Conservation (phyloP, 2,888 invertebrate genomes). For the Anoplius nigerrimus region DNA sequence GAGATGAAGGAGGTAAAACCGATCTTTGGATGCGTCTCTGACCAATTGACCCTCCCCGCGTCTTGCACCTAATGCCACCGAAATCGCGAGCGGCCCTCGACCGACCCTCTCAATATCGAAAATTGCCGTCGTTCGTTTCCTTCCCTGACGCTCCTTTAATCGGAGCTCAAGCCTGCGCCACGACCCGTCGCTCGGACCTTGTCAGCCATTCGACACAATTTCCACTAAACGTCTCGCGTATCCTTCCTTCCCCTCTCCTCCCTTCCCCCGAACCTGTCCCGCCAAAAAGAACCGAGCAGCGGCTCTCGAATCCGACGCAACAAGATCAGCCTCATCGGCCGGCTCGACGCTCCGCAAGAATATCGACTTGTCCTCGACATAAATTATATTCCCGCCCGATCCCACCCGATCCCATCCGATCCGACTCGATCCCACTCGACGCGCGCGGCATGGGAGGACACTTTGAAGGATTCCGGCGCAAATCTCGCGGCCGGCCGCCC, state of each 20-base stretch:
- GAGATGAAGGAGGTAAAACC: slow-evolving; percentile 31
- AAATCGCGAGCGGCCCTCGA: slow-evolving; percentile 25
- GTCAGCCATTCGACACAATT: background rate
- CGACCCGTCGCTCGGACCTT: background rate
- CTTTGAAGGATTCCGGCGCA: too few relatives aligned
- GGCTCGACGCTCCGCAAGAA: too few relatives aligned
- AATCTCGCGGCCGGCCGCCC: too few relatives aligned
- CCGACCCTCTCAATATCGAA: slow-evolving; percentile 20
- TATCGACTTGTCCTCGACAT: too few relatives aligned
- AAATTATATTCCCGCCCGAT: too few relatives aligned
- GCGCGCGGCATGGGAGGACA: too few relatives aligned
- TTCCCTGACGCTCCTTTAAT: slow-evolving; percentile 28
- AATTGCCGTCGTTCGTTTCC: slow-evolving; percentile 37
- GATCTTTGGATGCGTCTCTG: slow-evolving; percentile 37
- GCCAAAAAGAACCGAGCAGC: too few relatives aligned
- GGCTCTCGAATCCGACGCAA: too few relatives aligned
- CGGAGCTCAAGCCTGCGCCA: background rate
- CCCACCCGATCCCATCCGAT: too few relatives aligned
- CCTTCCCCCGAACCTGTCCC: too few relatives aligned
- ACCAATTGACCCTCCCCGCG: slow-evolving; percentile 21
- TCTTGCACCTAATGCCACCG: slow-evolving; percentile 43
- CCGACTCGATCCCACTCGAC: too few relatives aligned
- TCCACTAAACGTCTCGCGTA: background rate
- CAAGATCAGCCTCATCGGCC: too few relatives aligned
- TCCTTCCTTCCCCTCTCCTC: background rate